Evolutionary conservation across 2,888 invertebrate genomes (phyloP).

Genomic region (Callosobruchus maculatus): DNA sequence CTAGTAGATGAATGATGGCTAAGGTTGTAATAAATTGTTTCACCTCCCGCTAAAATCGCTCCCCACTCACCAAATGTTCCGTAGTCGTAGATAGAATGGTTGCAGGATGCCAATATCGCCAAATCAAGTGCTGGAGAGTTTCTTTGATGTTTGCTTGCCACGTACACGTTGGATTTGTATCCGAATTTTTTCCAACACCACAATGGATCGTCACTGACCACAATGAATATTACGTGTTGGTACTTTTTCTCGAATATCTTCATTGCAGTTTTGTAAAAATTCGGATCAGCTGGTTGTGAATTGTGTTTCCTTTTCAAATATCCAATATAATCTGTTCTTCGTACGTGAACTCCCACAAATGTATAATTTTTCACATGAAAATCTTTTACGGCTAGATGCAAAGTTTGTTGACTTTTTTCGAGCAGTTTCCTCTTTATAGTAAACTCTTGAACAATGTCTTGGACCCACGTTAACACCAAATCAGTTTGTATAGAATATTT

Average conservation of each 20-base stretch:
- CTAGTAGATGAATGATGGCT: conserved; percentile 45
- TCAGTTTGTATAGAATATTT: conserved; percentile 55
- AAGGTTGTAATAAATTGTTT: conserved; percentile 50
- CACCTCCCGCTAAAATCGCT: conserved; percentile 51
- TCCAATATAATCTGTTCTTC: conserved; percentile 55
- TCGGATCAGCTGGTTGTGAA: conserved; percentile 43
- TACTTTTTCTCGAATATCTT: conserved; percentile 47
- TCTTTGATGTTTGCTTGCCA: conserved; percentile 42
- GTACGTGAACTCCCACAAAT: conserved; percentile 56
- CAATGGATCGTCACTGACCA: conserved; percentile 51
- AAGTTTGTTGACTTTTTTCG: conserved; percentile 47
- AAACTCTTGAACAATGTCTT: conserved; percentile 57
- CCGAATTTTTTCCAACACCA: conserved; percentile 49
- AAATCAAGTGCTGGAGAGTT: conserved; percentile 49
- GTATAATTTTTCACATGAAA: conserved; percentile 28
- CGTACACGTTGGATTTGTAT: conserved; percentile 42
- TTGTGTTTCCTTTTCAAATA: conserved; percentile 54
- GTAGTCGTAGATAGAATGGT: conserved; percentile 55
- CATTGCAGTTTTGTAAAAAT: conserved; percentile 50
- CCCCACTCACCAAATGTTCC: conserved; percentile 55
- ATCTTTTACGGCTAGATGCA: conserved; percentile 21
- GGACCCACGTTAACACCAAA: conserved; percentile 54
- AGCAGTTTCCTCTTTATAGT: conserved; percentile 51
- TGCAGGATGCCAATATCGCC: conserved; percentile 52
- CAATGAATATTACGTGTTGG: conserved; percentile 45